phyloP scores from a whole-genome alignment of 2,113 vertebrate genomes.

The Corythaixoides concolor region DNA sequence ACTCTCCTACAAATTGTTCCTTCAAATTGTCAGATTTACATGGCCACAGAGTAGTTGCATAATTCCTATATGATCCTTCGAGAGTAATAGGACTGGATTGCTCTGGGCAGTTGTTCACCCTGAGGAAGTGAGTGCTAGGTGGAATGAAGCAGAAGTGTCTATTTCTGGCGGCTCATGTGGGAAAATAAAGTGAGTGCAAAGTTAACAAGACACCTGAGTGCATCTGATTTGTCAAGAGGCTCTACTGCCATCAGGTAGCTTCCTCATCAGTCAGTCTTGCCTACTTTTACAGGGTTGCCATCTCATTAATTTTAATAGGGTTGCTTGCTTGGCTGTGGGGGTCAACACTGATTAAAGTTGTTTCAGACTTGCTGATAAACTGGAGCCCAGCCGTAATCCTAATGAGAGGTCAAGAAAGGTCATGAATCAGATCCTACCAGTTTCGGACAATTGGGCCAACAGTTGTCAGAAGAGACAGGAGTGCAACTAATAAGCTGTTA shows the following conservation, averaged over 20 bases:
- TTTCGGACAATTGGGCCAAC: not conserved
- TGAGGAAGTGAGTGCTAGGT: slow-evolving; percentile 48
- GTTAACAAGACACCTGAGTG: slow-evolving; percentile 34
- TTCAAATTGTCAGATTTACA: not conserved
- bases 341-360: slow-evolving; percentile 41
- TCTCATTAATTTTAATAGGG: slow-evolving; percentile 54
- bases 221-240: slow-evolving; percentile 21
- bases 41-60: not conserved
- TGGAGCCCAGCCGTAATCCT: slow-evolving; percentile 17
- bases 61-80: not conserved
- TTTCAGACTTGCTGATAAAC: slow-evolving; percentile 30
- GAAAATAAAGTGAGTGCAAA: slow-evolving; percentile 52
- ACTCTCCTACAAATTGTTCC: not conserved
- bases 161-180: not conserved
- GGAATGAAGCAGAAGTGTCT: slow-evolving; percentile 43
- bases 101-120: not conserved
- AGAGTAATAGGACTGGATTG: not conserved
- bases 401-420: slow-evolving; percentile 35
- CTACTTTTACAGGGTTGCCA: not conserved
- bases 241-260: slow-evolving; percentile 21
- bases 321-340: not conserved
- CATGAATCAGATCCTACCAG: not conserved
- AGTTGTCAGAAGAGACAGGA: not conserved
- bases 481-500: not conserved
- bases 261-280: slow-evolving; percentile 14